Base-by-base conservation (phyloP, 2,888 invertebrate genomes). In the Stenodera caucasica region DNA sequence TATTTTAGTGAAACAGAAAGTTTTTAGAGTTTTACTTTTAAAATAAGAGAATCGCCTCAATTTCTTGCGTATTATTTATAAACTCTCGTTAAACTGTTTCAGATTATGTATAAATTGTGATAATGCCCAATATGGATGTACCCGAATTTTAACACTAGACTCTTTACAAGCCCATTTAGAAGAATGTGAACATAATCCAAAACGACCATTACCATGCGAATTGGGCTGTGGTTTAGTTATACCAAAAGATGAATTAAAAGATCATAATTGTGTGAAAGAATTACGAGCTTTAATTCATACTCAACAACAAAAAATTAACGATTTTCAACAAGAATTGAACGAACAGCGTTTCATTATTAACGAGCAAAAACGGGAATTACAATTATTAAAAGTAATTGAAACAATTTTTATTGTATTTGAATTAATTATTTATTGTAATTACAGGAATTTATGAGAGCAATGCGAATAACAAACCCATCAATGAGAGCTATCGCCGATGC, bases 181-280 rank as follows among this genome's bases (percentile, higher is more conserved):
- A 77, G 96, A 96, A 81, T 98, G 98, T 83, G 91, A 91, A 81
- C 91, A 88, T 78, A 98, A 98, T 82, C 97, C 97, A 0, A 96
- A 96, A 81, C 86, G 95, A 75, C 96, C 96, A 14, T 87, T 96
- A 75, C 91, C 92, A 37, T 98, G 97, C 80, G 96, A 96, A 74
- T 90, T 91, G 68, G 97, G 97, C 18, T 98, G 97, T 76, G 96
- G 96, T 21, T 86, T 96, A 52, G 90, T 96, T 57, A 92, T 97
- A 74, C 96, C 97, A 9, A 97, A 96, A 82, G 96, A 97, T 82
- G 96, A 96, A 81, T 80, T 96, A 0, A 90, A 92, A 77, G 94
- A 94, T 72, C 97, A 98, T 80, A 96, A 97, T 78, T 98, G 97
- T 80, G 91, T 96, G 15, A 85, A 91, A 61, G 96, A 96, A 79